A percentile compares a stretch with the other conserved stretches of the same genome.
Evolutionary conservation across 2,797 vertebrate genomes (phyloP).

Genomic region (Argyrosomus regius): DNA sequence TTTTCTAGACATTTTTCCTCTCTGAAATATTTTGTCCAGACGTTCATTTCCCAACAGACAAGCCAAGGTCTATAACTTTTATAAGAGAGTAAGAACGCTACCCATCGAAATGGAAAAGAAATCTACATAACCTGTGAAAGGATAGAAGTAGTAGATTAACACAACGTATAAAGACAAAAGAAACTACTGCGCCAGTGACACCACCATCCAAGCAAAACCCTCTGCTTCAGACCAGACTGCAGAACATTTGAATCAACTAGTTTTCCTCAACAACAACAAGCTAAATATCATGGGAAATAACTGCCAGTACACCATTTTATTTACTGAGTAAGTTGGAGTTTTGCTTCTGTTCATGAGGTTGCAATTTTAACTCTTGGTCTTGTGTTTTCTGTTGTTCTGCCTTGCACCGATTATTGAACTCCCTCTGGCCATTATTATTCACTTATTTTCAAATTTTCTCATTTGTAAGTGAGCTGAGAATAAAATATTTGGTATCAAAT

Average conservation of each 20-base stretch:
- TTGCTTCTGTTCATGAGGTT: background rate
- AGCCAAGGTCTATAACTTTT: background rate
- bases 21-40: conserved; percentile 16
- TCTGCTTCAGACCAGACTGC: background rate
- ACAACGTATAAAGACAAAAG: background rate
- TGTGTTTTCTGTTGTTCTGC: background rate
- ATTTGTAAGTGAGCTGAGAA: background rate
- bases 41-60: background rate
- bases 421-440: background rate
- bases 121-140: background rate
- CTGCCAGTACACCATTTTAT: background rate
- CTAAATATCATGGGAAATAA: conserved; percentile 2
- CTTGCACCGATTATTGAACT: background rate
- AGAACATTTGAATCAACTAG: conserved; percentile 12
- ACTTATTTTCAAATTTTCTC: background rate
- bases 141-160: conserved; percentile 3
- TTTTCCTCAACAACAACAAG: conserved; percentile 13
- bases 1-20: background rate
- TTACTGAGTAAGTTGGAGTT: background rate
- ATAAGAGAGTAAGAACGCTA: background rate
- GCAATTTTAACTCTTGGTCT: background rate
- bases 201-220: background rate
- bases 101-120: background rate
- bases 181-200: conserved; percentile 1
- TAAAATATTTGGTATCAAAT: background rate